Percentiles rank a stretch among this genome's conserved stretches.
Conservation (phyloP, 2,797 vertebrate genomes). For the Pitangus sulphuratus region DNA sequence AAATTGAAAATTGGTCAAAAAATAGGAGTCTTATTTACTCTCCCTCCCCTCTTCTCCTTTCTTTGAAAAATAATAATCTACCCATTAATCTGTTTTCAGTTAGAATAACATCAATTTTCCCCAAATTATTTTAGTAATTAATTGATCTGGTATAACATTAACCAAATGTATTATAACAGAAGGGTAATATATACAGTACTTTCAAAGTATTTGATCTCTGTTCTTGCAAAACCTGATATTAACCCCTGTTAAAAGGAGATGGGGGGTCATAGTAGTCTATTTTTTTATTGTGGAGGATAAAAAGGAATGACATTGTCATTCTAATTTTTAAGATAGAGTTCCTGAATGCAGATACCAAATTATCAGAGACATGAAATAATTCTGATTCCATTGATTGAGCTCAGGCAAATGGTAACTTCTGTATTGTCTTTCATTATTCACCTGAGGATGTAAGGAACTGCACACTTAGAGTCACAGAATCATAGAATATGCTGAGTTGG, state of each 20-base stretch:
- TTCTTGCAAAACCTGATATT: not conserved
- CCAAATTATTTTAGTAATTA: not conserved
- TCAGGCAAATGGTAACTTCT: rapidly evolving
- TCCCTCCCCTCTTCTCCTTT: not conserved
- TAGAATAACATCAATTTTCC: not conserved
- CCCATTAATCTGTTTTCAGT: not conserved
- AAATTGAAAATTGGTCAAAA: not conserved
- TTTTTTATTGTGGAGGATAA: not conserved
- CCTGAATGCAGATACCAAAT: not conserved
- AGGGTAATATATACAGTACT: not conserved
- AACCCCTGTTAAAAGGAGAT: not conserved
- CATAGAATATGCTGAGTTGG: not conserved
- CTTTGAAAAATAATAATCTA: not conserved
- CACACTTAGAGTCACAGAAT: not conserved
- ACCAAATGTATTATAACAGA: not conserved
- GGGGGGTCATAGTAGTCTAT: not conserved
- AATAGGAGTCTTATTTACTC: not conserved
- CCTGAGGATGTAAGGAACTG: not conserved
- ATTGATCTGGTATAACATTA: not conserved
- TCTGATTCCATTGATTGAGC: not conserved
- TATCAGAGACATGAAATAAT: not conserved
- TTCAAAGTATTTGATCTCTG: not conserved
- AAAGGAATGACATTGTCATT: not conserved
- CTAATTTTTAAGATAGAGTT: not conserved
- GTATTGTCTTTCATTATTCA: not conserved